phyloP scores from a whole-genome alignment of 2,113 vertebrate species.

The Lontra canadensis region DNA sequence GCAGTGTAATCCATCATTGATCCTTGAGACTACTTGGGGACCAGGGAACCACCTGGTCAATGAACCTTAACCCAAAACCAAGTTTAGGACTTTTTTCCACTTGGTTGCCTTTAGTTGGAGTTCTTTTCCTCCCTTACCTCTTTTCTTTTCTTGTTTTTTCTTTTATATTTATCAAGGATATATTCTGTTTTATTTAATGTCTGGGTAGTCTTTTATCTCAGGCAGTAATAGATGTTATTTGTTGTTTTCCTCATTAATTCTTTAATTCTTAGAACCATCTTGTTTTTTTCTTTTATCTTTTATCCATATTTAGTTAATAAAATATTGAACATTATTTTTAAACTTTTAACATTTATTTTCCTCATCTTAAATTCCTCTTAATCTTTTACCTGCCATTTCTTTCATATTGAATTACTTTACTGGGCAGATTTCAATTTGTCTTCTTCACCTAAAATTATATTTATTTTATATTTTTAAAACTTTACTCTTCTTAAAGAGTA shows the following conservation, averaged over 20 bases:
- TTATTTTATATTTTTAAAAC: background rate
- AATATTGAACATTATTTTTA: background rate
- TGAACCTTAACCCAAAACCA: background rate
- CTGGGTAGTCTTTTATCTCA: background rate
- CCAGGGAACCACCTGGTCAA: background rate
- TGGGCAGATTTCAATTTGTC: background rate
- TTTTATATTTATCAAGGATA: background rate
- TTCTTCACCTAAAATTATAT: background rate
- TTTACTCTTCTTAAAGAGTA: background rate
- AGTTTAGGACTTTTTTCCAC: background rate
- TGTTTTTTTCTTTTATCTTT: background rate
- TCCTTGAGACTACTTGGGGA: background rate
- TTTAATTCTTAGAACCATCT: background rate
- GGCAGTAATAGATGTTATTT: background rate
- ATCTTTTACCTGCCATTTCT: background rate
- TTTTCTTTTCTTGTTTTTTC: background rate
- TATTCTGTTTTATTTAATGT: background rate
- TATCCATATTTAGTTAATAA: background rate
- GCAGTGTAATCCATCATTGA: background rate
- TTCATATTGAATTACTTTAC: background rate
- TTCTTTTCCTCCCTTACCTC: background rate
- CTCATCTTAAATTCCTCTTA: slow-evolving; percentile 9
- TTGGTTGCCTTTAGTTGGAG: background rate
- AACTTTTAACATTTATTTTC: background rate
- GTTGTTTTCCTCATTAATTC: slow-evolving; percentile 10